phyloP scores from a whole-genome alignment of 92 coral and sea anemone genomes.

The Porites lobata region DNA sequence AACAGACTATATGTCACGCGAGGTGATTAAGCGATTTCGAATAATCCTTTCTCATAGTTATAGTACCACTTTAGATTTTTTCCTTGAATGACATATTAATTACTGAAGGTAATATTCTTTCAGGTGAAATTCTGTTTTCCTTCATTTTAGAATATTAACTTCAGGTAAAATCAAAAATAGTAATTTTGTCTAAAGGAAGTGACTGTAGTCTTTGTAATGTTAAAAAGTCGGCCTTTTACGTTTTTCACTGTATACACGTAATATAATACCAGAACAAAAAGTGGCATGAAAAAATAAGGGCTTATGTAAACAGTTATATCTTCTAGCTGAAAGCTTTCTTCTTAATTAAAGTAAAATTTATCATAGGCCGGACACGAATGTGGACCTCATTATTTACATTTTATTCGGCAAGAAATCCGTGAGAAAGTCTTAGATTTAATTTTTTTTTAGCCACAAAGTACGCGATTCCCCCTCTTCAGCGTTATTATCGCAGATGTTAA shows the following conservation, averaged over 20 bases:
- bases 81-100: slow-evolving; percentile 46
- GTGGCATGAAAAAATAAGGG: slow-evolving; percentile 28
- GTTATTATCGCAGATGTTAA: slow-evolving; percentile 3
- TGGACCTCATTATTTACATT: slow-evolving; percentile 5
- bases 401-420: slow-evolving; percentile 13
- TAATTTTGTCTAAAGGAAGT: slow-evolving; percentile 24
- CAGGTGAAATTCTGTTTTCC: slow-evolving; percentile 10
- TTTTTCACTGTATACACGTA: slow-evolving; percentile 33
- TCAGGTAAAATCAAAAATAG: slow-evolving; percentile 16
- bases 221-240: slow-evolving; percentile 15
- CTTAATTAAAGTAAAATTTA: slow-evolving; percentile 55
- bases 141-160: slow-evolving; percentile 12
- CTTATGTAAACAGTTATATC: slow-evolving; percentile 51
- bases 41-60: slow-evolving; percentile 23
- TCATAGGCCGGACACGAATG: slow-evolving; percentile 26
- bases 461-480: not conserved
- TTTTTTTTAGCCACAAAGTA: slow-evolving; percentile 12
- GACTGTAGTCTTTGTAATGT: slow-evolving; percentile 14
- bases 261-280: slow-evolving; percentile 7
- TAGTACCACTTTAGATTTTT: slow-evolving; percentile 18
- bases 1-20: slow-evolving; percentile 46
- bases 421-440: not conserved
- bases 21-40: slow-evolving; percentile 41
- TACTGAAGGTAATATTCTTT: slow-evolving; percentile 22
- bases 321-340: slow-evolving; percentile 33